Base-by-base conservation (phyloP, 2,888 invertebrate species). In the Caenorhabditis japonica region DNA sequence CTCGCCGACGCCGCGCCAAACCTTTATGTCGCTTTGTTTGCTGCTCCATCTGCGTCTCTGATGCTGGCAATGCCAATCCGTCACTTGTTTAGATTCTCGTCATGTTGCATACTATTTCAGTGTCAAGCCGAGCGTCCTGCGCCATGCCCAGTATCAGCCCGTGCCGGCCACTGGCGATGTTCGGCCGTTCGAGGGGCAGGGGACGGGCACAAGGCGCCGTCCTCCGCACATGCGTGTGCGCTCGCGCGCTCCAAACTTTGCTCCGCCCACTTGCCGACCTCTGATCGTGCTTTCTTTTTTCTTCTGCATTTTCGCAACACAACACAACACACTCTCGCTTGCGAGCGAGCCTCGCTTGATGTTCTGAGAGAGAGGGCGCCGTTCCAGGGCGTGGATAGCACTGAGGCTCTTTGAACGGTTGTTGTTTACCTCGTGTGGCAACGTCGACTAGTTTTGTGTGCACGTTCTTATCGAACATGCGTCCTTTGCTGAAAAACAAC, bases 321-420 rank as follows among this genome's bases (percentile, higher is more conserved):
- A 41, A 51, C 15, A n/a, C n/a, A n/a, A n/a, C n/a, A n/a, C n/a
- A n/a, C 30, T 30, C 30, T 36, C 17, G 5, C 10, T 52, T 12
- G 38, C 13, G 23, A 47, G 41, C 53, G 30, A 15, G 69, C 41
- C 13, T n/a, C 39, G n/a, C n/a, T n/a, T 69, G 55, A 61, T 61
- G 69, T 70, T 70, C 69, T 61, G 53, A 43, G 23, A 61, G 41
- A 53, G 62, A 62, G 58, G 62, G 51, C 70, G 56, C 62, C 71
- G 71, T 71, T 71, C 71, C 62, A 61, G 60, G 61, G 23, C 36
- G 70, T 70, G 71, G 58, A 62, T 71, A 62, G 71, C 62, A 71
- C 71, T 30, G 46, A 61, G 58, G 59, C 58, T 52, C 68, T 52
- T 68, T 68, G 68, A 68, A 68, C 68, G 68, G 58, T 68, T 68